These are phyloP conservation scores for Anolis apletophallus DNA, from an alignment of 2,797 vertebrate genomes.

Conservation along the genomic window DNA sequence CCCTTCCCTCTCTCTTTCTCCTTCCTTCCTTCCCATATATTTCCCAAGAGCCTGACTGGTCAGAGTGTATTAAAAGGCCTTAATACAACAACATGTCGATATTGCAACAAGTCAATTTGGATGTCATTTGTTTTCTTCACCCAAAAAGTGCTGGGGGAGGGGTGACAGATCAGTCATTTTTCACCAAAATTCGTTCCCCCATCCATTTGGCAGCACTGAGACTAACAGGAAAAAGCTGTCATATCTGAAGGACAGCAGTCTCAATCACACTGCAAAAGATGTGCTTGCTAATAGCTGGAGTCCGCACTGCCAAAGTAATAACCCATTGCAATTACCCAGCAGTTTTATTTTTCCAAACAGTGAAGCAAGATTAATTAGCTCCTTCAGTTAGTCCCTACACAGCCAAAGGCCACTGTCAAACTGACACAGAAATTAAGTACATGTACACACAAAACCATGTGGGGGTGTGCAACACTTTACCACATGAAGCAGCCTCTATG, in stretches of 20 bases:
- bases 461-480: too few species aligned
- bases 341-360: constrained; percentile 12
- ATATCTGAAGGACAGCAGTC: neutral
- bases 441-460: neutral
- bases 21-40: constrained; percentile 34
- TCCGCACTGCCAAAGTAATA: constrained; percentile 9
- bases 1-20: too few species aligned
- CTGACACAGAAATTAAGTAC: neutral
- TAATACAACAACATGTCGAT: constrained; percentile 39
- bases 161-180: constrained; percentile 27
- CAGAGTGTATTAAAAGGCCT: constrained; percentile 20
- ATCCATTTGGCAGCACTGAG: neutral
- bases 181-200: constrained; percentile 19
- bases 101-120: constrained; percentile 54
- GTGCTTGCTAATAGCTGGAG: neutral
- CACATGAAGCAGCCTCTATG: neutral
- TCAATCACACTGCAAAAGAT: constrained; percentile 12
- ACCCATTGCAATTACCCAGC: constrained; percentile 13
- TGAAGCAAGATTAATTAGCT: constrained; percentile 9
- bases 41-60: constrained; percentile 35
- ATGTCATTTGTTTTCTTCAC: constrained; percentile 54
- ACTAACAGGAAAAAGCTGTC: constrained; percentile 2
- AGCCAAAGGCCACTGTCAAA: neutral
- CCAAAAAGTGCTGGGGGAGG: constrained; percentile 15
- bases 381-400: neutral